Base-by-base conservation (phyloP, 2,797 vertebrate genomes). In the Catamblyrhynchus diadema region DNA sequence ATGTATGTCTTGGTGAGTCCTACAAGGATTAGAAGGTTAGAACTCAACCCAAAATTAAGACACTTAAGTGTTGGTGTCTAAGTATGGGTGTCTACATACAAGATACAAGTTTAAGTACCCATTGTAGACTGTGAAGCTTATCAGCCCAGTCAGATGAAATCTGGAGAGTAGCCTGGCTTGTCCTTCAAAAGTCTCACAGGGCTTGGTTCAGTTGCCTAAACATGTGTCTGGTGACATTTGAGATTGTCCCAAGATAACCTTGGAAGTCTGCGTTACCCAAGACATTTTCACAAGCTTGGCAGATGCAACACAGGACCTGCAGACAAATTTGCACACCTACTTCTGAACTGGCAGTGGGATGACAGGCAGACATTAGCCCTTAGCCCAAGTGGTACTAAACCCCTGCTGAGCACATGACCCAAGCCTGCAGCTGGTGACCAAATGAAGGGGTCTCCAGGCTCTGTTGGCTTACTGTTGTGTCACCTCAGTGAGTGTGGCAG, bases 161-260 rank as follows among this genome's bases (percentile, higher is more conserved):
- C 33, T 74, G 61, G 53, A 81, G 61, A 71, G 60, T 1, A 32
- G 20, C 32, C 42, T 69, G 33, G 32, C 50, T 81, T 56, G 48
- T 71, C 62, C 62, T 85, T 79, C 62, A 45, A 0, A 73, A 79
- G 65, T 71, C 65, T 83, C 4, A 2, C 11, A 65, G 77, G 65
- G n/a, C 39, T 88, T 81, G 72, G 25, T 88, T 85, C 41, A 15
- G 87, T 88, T 94, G 64, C 60, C 72, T 86, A 65, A 94, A 94
- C 60, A 7, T 24, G 33, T 48, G 53, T 71, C 51, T 81, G 32
- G 51, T 74, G 87, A 65, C 0, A 0, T 86, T 91, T 85, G 50
- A 66, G 60, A 64, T 75, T 71, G 50, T 67, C 85, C 69, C 80
- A 32, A 78, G 75, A 71, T 88, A 81, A 91, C 61, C 57, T 65